Base-by-base conservation (phyloP, 2,797 vertebrate species). In the Apogon talboti region DNA sequence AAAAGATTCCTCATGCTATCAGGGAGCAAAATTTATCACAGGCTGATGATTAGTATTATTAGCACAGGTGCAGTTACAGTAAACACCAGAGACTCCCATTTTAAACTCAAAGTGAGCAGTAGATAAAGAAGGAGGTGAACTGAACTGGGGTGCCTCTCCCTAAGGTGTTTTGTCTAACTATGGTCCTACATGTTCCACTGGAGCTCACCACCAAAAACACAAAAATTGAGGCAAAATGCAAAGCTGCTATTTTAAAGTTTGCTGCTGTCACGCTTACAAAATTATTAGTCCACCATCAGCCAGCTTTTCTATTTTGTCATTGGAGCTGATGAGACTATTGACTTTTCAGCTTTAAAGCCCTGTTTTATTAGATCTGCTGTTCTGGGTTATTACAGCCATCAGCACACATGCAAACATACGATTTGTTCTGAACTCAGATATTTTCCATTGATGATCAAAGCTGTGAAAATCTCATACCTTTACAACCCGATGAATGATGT, bases 31-130 rank as follows among this genome's bases (percentile, higher is more conserved):
- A 94, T 88, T 84, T 88, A 94, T 93, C 92, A 91, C 85, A 30
- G 47, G 82, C 70, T 83, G 88, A 92, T 86, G 83, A 93, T 92
- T 90, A 91, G 89, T 87, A 82, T 89, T 94, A 91, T 92, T 91
- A 87, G 91, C 90, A 89, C 89, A 93, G 93, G 90, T 93, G 92
- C 90, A 86, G 81, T 78, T 88, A 91, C 87, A 87, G 89, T 91
- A 92, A 91, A 93, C 90, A 91, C 83, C 73, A 75, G 81, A 86
- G 86, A 84, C 78, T 82, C 64, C 50, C 59, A 68, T 78, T 90
- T 75, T 78, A 74, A 53, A 60, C 84, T 75, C 68, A 85, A 78
- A 80, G 59, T 41, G 53, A 85, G 71, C 75, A 45, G 61, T 12
- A 71, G 84, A 86, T 80, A 81, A 80, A 88, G 82, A 79, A 84